phyloP scores from a whole-genome alignment of 2,888 invertebrate species.

The Cynaeus angustus region DNA sequence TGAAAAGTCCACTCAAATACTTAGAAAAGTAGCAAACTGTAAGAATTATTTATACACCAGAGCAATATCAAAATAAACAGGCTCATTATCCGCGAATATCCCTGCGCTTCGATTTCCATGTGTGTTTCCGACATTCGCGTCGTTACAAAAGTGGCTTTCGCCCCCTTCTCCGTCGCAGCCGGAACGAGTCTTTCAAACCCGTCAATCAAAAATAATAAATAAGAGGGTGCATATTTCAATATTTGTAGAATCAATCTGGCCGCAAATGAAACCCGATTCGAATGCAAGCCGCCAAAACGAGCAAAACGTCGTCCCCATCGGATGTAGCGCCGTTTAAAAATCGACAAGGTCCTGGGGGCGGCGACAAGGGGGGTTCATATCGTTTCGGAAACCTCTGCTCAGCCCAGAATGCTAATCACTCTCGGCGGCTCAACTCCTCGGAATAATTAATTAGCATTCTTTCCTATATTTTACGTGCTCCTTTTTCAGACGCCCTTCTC shows the following conservation, averaged over 20 bases:
- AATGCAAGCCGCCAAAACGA: slow-evolving; percentile 48
- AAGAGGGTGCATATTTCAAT: slow-evolving; percentile 71
- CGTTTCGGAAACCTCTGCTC: slow-evolving; percentile 50
- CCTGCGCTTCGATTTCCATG: not conserved
- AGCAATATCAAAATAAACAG: not conserved
- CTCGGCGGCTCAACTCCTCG: slow-evolving; percentile 70
- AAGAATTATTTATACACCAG: not conserved
- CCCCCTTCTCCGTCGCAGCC: slow-evolving; percentile 28
- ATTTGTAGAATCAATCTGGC: slow-evolving; percentile 69
- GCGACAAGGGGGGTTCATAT: slow-evolving; percentile 27
- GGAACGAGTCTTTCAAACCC: slow-evolving; percentile 65
- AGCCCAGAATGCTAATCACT: slow-evolving; percentile 55
- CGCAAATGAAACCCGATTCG: slow-evolving; percentile 67
- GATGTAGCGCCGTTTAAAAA: slow-evolving; percentile 47
- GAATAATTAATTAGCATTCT: slow-evolving; percentile 79
- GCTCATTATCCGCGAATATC: no score
- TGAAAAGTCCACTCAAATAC: not conserved
- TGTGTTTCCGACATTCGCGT: slow-evolving; percentile 4
- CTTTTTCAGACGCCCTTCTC: slow-evolving; percentile 66
- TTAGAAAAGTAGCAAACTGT: not conserved
- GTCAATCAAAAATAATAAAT: slow-evolving; percentile 70
- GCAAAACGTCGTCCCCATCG: slow-evolving; percentile 40
- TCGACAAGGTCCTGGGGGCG: slow-evolving; percentile 43
- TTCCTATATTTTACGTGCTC: slow-evolving; percentile 72
- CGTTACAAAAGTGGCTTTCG: not conserved